Evolutionary conservation across 2,888 invertebrate genomes (phyloP), one percentile per base, ranked within the genome.

Genomic region (Eurytoma californica): DNA sequence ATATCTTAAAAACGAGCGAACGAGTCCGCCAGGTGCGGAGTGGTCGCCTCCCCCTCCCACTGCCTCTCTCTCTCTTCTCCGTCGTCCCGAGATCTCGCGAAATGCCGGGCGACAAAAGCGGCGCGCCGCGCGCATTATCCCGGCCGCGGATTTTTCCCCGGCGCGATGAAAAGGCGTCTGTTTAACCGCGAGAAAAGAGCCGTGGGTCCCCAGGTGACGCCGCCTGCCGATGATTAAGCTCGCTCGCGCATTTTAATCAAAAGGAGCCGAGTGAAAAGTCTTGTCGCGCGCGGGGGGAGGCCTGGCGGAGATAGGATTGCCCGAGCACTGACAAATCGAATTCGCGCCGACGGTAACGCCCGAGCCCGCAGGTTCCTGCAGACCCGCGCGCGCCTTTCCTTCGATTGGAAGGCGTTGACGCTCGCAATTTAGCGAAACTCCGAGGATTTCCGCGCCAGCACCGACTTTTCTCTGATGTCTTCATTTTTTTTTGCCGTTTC

Each of bases 161-260:
- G 66, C 57, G 63, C n/a, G 65, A 65, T 79, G 53, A 47, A 47
- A 70, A 70, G 82, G 72, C 73, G 80, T 67, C 76, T 77, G 70
- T 49, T 65, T 16, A 68, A 30, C 70, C 72, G 72, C 55, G 76
- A 66, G 76, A 80, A 79, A 72, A 60, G 18, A 3, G 66, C 39
- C n/a, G 84, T 82, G 84, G 86, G 85, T 88, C 88, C 89, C 87
- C 88, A 88, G 89, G 88, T 89, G 88, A 84, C 85, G 77, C 82
- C 79, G 77, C 82, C 83, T 77, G 82, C 83, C 80, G 86, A 89
- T 89, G 89, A 89, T 89, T 89, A 89, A 89, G 88, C 89, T 84
- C 28, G 60, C 86, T 84, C 51, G 60, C 86, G 87, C 89, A 89
- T 89, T 89, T 89, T 89, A 88, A 89, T 89, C 89, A 89, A 89